Base-by-base conservation (phyloP, 2,113 vertebrate species). In the Corvus moneduloides region DNA sequence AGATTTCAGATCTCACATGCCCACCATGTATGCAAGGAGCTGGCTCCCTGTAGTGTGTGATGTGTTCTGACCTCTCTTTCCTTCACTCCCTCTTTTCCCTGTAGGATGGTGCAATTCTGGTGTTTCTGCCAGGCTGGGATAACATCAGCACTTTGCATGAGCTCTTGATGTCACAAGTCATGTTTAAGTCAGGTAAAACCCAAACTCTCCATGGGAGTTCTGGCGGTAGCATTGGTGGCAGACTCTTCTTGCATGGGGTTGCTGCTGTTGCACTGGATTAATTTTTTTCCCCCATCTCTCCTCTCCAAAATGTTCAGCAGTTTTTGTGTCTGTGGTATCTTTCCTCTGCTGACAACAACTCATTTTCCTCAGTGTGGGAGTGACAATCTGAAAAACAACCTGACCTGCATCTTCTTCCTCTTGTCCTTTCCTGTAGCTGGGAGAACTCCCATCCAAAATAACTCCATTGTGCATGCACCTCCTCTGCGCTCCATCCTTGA, bases 81-180 rank as follows among this genome's bases (percentile, higher is more conserved):
- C 52, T 75, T 78, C 62, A 5, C 87, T 96, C 83, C 24, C 20
- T 52, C 35, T 68, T 62, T 55, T 79, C 20, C 23, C 7, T 55
- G 35, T 82, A 99, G 99, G 99, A 99, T 76, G 99, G 99, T 93
- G 99, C 99, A 6, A 99, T 99, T 94, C 96, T 99, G 79, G 99
- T 99, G 66, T 99, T 99, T 96, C 98, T 99, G 49, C 99, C 99
- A 56, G 99, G 99, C 83, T 99, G 99, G 99, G 99, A 99, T 98
- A 99, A 99, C 97, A 99, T 99, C 93, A 99, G 99, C 97, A 98
- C 94, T 67, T 98, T 99, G 75, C 98, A 99, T 72, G 99, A 99
- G 90, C 98, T 99, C 69, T 97, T 99, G 67, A 98, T 98, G 97
- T 98, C 99, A 64, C 99, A 99, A 93, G 98, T 98, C 97, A 99